A percentile compares a stretch with the other conserved stretches of the same genome.
These are phyloP conservation scores for Formicarius rufipectus DNA, from an alignment of 2,113 vertebrate species.

Conservation along the genomic window DNA sequence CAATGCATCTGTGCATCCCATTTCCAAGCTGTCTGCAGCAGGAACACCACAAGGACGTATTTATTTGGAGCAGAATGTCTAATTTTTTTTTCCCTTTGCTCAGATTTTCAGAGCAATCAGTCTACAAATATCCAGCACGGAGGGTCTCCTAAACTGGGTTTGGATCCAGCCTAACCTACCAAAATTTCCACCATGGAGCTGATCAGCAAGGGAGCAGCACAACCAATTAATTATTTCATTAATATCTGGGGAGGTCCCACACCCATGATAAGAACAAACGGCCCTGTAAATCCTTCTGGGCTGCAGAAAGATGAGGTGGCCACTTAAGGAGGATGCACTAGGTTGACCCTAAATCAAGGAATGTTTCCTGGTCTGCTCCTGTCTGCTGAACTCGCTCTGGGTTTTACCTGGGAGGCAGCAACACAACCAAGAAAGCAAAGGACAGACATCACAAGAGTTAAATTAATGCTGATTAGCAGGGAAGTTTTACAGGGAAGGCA, in stretches of 20 bases:
- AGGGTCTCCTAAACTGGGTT: background rate
- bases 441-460: conserved; percentile 22
- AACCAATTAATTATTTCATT: background rate
- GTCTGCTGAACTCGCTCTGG: background rate
- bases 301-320: rapidly evolving
- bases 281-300: rapidly evolving
- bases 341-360: background rate
- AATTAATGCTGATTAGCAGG: conserved; percentile 42
- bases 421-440: background rate
- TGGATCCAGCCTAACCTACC: background rate
- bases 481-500: background rate
- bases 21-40: background rate
- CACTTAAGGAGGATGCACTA: rapidly evolving
- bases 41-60: rapidly evolving
- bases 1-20: rapidly evolving
- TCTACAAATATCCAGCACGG: background rate
- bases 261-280: background rate
- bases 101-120: background rate
- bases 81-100: rapidly evolving
- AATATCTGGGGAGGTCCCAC: background rate
- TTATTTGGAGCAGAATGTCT: background rate
- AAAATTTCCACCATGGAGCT: background rate
- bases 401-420: background rate
- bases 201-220: rapidly evolving
- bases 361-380: rapidly evolving